Conservation (phyloP, 2,797 vertebrate species). For the Clarias laeviceps region DNA sequence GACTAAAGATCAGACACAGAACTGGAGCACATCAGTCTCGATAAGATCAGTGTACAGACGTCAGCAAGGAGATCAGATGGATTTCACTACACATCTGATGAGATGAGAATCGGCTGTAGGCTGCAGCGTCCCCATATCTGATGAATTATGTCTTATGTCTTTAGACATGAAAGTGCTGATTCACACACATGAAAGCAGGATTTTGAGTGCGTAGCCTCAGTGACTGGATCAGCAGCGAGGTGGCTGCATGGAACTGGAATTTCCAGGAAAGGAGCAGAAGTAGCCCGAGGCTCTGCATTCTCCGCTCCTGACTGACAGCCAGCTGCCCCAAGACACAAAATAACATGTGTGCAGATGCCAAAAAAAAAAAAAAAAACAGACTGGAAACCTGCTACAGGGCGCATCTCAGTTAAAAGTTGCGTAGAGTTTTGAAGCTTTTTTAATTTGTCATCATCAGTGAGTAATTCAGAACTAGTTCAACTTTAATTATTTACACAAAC, state of each 20-base stretch:
- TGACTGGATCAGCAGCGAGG: neutral
- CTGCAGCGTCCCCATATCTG: neutral
- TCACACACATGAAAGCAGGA: conserved; percentile 20
- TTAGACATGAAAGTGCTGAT: conserved; percentile 16
- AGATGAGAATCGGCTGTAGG: neutral
- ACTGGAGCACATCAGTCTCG: neutral
- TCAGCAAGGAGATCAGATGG: neutral
- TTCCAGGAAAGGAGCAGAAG: conserved; percentile 44
- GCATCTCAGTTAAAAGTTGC: neutral
- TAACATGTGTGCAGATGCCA: neutral
- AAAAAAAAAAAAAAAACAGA: neutral
- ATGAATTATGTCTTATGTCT: conserved; percentile 5
- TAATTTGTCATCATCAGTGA: neutral
- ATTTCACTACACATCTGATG: neutral
- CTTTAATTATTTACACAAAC: neutral
- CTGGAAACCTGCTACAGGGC: neutral
- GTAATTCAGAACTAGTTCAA: neutral
- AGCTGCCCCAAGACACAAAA: neutral
- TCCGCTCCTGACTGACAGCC: conserved; percentile 26
- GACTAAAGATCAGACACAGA: neutral
- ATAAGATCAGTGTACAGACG: neutral
- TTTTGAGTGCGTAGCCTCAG: neutral
- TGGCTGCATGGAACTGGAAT: conserved; percentile 32
- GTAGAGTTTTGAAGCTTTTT: neutral
- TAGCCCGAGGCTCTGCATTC: conserved; percentile 44